Evolutionary conservation across 1,140 invertebrate genomes (phyloP).

Genomic region (Eumeta japonica): DNA sequence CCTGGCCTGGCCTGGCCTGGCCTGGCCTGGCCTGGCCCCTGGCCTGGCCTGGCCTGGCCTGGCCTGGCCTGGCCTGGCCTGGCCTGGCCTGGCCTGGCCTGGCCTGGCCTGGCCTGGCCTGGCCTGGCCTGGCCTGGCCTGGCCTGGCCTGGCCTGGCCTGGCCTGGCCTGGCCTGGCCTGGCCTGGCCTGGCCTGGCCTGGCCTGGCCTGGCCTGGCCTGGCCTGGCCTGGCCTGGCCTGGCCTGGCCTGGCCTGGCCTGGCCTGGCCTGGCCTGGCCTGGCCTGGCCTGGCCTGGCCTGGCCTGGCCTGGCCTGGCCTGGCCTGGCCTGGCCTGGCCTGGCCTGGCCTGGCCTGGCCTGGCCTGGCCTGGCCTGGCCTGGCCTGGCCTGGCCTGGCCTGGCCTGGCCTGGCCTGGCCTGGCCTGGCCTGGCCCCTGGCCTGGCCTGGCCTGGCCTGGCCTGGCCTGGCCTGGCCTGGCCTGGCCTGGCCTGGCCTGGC

Average conservation of each 20-base stretch:
- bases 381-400: constrained; percentile 1
- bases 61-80: constrained; percentile 1
- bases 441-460: no score
- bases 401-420: constrained; percentile 3
- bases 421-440: constrained; percentile 14
- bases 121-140: constrained; percentile 1
- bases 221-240: constrained; percentile 19
- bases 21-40: constrained; percentile 1
- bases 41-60: no score
- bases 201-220: constrained; percentile 18
- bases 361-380: constrained; percentile 1
- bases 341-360: not conserved
- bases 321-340: constrained; percentile 2
- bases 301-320: constrained; percentile 1
- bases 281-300: no score
- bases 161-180: constrained; percentile 16
- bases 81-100: constrained; percentile 1
- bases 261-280: constrained; percentile 4
- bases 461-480: not conserved
- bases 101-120: constrained; percentile 1
- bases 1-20: constrained; percentile 9
- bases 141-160: constrained; percentile 5
- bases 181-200: constrained; percentile 16
- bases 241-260: constrained; percentile 14
- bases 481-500: constrained; percentile 5